These are phyloP conservation scores for Pristionchus fissidentatus DNA, from an alignment of 2,888 invertebrate species.

Conservation along the genomic window DNA sequence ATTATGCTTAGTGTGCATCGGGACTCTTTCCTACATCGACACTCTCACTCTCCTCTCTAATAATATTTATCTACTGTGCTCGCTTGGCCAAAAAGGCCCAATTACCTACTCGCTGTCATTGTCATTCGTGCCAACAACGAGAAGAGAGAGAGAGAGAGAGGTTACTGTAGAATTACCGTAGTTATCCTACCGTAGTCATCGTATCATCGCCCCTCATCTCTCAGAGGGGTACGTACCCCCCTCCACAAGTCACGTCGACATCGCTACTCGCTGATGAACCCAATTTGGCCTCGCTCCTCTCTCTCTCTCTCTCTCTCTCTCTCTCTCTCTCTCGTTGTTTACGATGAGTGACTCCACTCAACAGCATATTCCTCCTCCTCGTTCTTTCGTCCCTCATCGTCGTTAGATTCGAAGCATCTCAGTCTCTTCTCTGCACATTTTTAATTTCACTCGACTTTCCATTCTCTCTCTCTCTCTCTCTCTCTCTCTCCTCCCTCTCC, in stretches of 20 bases:
- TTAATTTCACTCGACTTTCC: slow-evolving; percentile 32
- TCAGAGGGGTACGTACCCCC: not conserved
- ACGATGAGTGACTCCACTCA: no score
- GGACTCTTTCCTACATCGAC: not conserved
- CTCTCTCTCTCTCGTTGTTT: no score
- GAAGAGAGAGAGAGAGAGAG: slow-evolving; percentile 2
- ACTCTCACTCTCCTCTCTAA: slow-evolving; percentile 3
- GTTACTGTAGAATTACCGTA: not conserved
- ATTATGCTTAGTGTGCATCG: slow-evolving; percentile 23
- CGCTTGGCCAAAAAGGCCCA: not conserved
- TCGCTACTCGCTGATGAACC: not conserved
- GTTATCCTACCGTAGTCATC: not conserved
- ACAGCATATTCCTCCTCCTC: slow-evolving; percentile 8
- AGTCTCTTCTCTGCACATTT: not conserved
- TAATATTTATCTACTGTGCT: slow-evolving; percentile 15
- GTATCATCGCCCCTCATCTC: not conserved
- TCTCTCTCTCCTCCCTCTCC: not conserved
- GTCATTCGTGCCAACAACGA: not conserved
- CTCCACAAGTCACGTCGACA: not conserved
- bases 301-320: no score
- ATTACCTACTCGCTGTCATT: slow-evolving; percentile 6
- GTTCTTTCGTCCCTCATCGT: no score
- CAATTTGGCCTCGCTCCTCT: slow-evolving; percentile 7
- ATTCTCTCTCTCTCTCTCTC: not conserved
- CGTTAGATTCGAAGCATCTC: slow-evolving; percentile 32